Evolutionary conservation across 1,140 invertebrate genomes (phyloP), one percentile per base, ranked within the genome.

Genomic region (Rhizoglyphus robini): DNA sequence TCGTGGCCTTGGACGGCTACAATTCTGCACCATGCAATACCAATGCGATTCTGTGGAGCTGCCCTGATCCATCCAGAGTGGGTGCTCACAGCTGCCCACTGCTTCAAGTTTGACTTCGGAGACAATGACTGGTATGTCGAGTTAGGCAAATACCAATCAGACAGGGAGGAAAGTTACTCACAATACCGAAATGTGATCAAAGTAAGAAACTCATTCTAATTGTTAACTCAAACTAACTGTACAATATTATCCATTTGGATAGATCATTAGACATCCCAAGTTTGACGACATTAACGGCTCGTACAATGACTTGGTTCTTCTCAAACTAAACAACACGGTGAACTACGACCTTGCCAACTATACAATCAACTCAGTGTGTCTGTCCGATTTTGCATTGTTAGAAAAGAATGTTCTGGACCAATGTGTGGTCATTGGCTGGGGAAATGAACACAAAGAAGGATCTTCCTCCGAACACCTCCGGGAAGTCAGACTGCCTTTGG

Each of bases 41-140:
- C 5, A 11, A 11, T 60, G 8, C 13, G 51, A 20, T 29, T 86
- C 70, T 95, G 90, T 72, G 90, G 89, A 0, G 90, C 87, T 0
- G 87, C 91, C 3, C 80, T 95, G 2, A 86, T 94, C 36, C 82
- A 86, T 67, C 81, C 84, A 0, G 79, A 83, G 41, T 92, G 88
- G 88, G 81, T 92, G 13, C 77, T 94, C 23, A 93, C 90, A 0
- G 89, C 89, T 0, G 89, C 88, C 3, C 90, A 95, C 75, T 95
- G 90, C 74, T 83, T 94, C 66, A 83, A 80, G 23, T 34, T 27
- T 5, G 20, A 60, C 5, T 34, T 5, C 11, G 5, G 5, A 13
- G 8, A 8, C 20, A n/a, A 13, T 13, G 5, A 32, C 13, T 60
- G 58, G 58, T 41, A 13, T 32, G 36, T 29, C 13, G 20, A 34